Base-by-base conservation (phyloP, 2,113 vertebrate species). In the Nycticryphes semicollaris region DNA sequence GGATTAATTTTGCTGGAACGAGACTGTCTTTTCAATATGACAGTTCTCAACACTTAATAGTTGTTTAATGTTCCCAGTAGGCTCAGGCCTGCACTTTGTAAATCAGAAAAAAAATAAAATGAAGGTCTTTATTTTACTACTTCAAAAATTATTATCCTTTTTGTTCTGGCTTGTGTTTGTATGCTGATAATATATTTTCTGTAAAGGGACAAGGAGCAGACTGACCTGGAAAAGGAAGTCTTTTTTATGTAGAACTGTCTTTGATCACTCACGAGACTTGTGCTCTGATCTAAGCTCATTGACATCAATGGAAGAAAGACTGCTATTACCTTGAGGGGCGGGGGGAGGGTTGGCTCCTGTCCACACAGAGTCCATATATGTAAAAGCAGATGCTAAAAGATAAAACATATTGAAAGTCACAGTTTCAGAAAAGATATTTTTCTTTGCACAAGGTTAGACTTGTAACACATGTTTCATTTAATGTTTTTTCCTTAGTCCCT, bases 81-180 rank as follows among this genome's bases (percentile, higher is more conserved):
- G 70, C 82, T 94, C 73, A 95, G 82, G 60, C 73, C 48, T 93
- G 76, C 63, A 85, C 89, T 94, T 86, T 68, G 48, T 93, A 97
- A 97, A 96, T 96, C 94, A 94, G 82, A 8, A 89, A 96, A 96
- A 96, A 96, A 94, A 56, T 69, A 84, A 95, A 97, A 96, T n/a
- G 2, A 89, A 87, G 50, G 31, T 91, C 53, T 96, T 87, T 70
- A 92, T 94, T 95, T 94, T 92, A 87, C 56, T 41, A 81, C 90
- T 94, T 95, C 53, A 92, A 91, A 95, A 95, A 92, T 89, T 69
- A 92, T 50, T 81, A 94, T 69, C 80, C 76, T 92, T 96, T 94
- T 92, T 95, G 72, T 68, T 87, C 92, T 92, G 84, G 82, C 84
- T 91, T 85, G 53, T 95, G 89, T 94, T 97, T 94, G 87, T 64